Conservation (phyloP, 1,140 invertebrate species). For the Rhynchophorus ferrugineus region DNA sequence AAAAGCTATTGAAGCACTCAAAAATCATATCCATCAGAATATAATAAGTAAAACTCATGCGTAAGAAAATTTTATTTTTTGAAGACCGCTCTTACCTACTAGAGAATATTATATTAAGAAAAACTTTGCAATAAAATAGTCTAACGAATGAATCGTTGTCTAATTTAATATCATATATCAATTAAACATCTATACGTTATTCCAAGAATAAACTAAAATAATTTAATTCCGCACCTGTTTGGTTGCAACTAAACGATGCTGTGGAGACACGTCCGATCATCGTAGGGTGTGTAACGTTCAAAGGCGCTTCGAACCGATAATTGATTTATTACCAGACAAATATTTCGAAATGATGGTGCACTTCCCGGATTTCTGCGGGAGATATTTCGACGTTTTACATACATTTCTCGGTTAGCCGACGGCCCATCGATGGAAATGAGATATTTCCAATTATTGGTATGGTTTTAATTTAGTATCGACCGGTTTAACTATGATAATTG, state of each 20-base stretch:
- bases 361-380: conserved; percentile 7
- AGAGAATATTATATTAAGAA: too few relatives aligned
- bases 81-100: too few relatives aligned
- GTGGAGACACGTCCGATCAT: conserved; percentile 4
- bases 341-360: conserved; percentile 8
- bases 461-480: too few relatives aligned
- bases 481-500: too few relatives aligned
- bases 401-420: neutral
- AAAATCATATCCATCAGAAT: too few relatives aligned
- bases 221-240: neutral
- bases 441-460: neutral
- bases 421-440: neutral
- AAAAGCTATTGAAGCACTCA: too few relatives aligned
- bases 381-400: conserved; percentile 1
- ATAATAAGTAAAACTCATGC: too few relatives aligned
- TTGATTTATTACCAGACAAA: conserved; percentile 8
- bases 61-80: too few relatives aligned
- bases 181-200: too few relatives aligned
- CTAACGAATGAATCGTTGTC: too few relatives aligned
- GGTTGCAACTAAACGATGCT: neutral
- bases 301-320: conserved; percentile 3
- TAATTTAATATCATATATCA: too few relatives aligned
- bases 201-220: neutral
- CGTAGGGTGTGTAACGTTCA: neutral
- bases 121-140: too few relatives aligned